phyloP scores from a whole-genome alignment of 2,888 invertebrate genomes.

The Leptura quadrifasciata region DNA sequence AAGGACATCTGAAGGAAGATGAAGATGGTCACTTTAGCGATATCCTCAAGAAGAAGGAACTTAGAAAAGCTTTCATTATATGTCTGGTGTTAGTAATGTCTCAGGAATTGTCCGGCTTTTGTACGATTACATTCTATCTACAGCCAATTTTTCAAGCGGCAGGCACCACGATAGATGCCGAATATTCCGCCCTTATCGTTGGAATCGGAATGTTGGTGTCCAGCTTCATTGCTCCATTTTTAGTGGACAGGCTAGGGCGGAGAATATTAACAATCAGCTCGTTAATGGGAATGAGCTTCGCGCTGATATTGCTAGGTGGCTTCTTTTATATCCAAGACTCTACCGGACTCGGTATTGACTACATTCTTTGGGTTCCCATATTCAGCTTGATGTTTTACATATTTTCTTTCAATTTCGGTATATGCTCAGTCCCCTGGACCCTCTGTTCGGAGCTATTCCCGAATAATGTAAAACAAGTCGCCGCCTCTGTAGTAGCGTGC shows the following conservation, averaged over 20 bases:
- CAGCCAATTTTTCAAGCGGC: constrained; percentile 82
- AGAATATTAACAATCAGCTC: constrained; percentile 83
- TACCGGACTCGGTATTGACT: constrained; percentile 71
- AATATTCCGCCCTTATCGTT: constrained; percentile 84
- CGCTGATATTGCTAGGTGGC: constrained; percentile 76
- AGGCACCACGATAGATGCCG: constrained; percentile 78
- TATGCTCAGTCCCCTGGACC: constrained; percentile 87
- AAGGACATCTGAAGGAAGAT: constrained; percentile 51
- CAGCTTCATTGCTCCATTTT: constrained; percentile 82
- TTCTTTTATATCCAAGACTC: constrained; percentile 75
- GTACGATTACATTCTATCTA: constrained; percentile 69
- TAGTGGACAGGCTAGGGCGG: constrained; percentile 86
- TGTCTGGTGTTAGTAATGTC: constrained; percentile 76
- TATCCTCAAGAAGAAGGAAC: constrained; percentile 77
- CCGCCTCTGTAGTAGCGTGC: constrained; percentile 84
- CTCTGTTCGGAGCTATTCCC: constrained; percentile 89
- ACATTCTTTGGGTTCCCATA: constrained; percentile 83
- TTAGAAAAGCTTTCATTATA: constrained; percentile 85
- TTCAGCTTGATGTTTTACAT: constrained; percentile 83
- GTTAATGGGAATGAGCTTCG: constrained; percentile 79
- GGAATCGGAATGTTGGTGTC: constrained; percentile 84
- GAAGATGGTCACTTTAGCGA: constrained; percentile 68
- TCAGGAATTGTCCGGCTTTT: constrained; percentile 85
- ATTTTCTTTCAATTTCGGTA: constrained; percentile 76
- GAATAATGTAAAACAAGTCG: constrained; percentile 82